Base-by-base conservation (phyloP, 1,140 invertebrate genomes). In the Scaptomyza hsui region DNA sequence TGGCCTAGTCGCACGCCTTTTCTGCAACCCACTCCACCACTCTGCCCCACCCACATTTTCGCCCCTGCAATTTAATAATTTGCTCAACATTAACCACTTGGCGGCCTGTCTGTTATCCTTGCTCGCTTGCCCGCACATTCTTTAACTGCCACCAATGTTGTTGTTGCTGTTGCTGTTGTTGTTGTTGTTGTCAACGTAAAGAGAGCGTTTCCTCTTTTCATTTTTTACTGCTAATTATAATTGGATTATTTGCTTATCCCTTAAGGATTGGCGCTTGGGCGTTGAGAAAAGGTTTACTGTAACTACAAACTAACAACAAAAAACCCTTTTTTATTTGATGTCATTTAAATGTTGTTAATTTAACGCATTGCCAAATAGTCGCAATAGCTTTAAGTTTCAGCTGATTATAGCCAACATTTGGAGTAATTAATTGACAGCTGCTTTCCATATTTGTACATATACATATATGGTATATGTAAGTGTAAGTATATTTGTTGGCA, bases 31-130 rank as follows among this genome's bases (percentile, higher is more conserved):
- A 12, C 12, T 12, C 52, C 13, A 10, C 35, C 7, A 13, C 7
- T 26, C 9, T 26, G 35, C 32, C 32, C 12, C 32, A 4, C 32
- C 26, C 16, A 26, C 18, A 55, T 52, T 10, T 24, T 19, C n/a
- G 3, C 6, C 29, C 37, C 35, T 35, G 48, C 26, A 79, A 79
- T 79, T 79, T 79, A 79, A 79, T 79, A 79, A 79, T 79, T 79
- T 79, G 71, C 76, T 79, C 72, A 79, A 79, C 77, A 79, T 79
- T 75, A 79, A 79, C 77, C 77, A 79, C 77, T 79, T 79, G 71
- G 75, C 32, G 64, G 75, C 41, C 51, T 61, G 56, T 68, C 21
- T 61, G 48, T 60, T 68, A 56, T 53, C 63, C 35, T 67, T 48
- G 52, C 12, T 37, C 32, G 32, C 32, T 37, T 37, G 32, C 32